phyloP scores from a whole-genome alignment of 2,797 vertebrate genomes.

The Chaetodon trifasciatus region DNA sequence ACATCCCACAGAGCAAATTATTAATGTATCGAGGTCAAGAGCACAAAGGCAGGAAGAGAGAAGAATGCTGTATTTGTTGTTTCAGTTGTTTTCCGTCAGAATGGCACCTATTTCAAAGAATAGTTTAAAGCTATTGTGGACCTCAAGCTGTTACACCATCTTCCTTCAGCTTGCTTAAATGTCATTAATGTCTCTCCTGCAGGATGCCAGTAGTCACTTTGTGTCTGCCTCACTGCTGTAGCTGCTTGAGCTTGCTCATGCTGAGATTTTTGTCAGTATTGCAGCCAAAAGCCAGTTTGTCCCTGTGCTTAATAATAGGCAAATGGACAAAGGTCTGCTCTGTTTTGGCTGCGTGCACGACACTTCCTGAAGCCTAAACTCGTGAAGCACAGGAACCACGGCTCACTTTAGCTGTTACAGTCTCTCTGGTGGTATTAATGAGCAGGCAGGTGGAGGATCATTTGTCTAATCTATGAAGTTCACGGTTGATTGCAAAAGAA shows the following conservation, averaged over 20 bases:
- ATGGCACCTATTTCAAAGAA: slow-evolving; percentile 16
- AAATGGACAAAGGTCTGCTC: slow-evolving; percentile 61
- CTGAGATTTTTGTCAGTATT: slow-evolving; percentile 59
- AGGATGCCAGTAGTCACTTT: slow-evolving; percentile 14
- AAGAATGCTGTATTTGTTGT: slow-evolving; percentile 33
- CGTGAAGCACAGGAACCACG: slow-evolving; percentile 37
- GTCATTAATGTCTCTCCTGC: slow-evolving; percentile 11
- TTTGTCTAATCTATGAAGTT: neutral
- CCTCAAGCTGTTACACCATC: slow-evolving; percentile 14
- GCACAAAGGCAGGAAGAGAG: slow-evolving; percentile 28
- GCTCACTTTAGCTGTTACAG: slow-evolving; percentile 42
- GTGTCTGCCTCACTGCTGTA: slow-evolving; percentile 31
- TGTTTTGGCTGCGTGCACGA: slow-evolving; percentile 61
- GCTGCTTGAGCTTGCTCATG: slow-evolving; percentile 50
- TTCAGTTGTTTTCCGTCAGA: neutral
- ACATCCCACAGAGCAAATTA: neutral
- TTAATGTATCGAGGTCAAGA: neutral
- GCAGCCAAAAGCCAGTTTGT: slow-evolving; percentile 59
- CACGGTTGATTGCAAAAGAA: neutral
- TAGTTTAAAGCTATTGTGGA: neutral
- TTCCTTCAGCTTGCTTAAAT: slow-evolving; percentile 23
- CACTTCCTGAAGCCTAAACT: slow-evolving; percentile 64
- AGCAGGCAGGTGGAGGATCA: neutral
- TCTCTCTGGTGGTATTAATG: slow-evolving; percentile 24
- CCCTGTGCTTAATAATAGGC: slow-evolving; percentile 67